A percentile compares a stretch with the other conserved stretches of the same genome.
Evolutionary conservation across 2,888 invertebrate species (phyloP).

Genomic region (Tetragonula carbonaria): DNA sequence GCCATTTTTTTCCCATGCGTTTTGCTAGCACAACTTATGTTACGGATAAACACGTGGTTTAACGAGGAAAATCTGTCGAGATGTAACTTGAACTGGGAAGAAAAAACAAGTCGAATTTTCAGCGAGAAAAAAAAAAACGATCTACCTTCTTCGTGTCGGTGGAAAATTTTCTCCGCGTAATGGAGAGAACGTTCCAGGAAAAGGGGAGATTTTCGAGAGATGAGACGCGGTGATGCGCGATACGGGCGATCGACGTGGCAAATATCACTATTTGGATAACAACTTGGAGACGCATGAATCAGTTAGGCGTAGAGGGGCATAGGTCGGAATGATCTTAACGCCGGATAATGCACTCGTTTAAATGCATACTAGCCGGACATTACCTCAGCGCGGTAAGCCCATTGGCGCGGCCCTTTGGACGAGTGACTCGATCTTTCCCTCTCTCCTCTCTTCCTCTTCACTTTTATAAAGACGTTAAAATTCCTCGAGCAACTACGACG

Average conservation of each 20-base stretch:
- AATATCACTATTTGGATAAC: constrained; percentile 50
- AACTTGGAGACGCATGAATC: constrained; percentile 60
- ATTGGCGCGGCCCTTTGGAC: constrained; percentile 38
- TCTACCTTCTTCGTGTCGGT: not conserved
- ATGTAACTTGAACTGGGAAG: not conserved
- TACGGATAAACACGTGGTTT: too few species aligned
- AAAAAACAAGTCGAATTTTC: not conserved
- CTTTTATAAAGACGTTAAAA: constrained; percentile 75
- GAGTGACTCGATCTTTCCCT: constrained; percentile 50
- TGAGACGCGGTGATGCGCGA: not conserved
- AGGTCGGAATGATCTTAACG: constrained; percentile 62
- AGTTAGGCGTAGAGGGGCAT: constrained; percentile 35
- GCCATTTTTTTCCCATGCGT: not conserved
- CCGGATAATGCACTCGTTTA: constrained; percentile 80
- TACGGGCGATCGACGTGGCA: constrained; percentile 29
- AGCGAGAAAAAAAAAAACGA: not conserved
- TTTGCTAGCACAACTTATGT: not conserved
- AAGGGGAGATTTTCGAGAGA: not conserved
- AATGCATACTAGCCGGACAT: constrained; percentile 81
- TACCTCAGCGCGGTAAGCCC: constrained; percentile 73
- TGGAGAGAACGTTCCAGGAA: not conserved
- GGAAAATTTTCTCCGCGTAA: not conserved
- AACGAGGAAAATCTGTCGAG: too few species aligned
- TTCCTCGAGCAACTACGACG: constrained; percentile 67
- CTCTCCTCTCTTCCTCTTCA: constrained; percentile 37